Base-by-base conservation (phyloP, 2,888 invertebrate species). In the Leptothorax acervorum region DNA sequence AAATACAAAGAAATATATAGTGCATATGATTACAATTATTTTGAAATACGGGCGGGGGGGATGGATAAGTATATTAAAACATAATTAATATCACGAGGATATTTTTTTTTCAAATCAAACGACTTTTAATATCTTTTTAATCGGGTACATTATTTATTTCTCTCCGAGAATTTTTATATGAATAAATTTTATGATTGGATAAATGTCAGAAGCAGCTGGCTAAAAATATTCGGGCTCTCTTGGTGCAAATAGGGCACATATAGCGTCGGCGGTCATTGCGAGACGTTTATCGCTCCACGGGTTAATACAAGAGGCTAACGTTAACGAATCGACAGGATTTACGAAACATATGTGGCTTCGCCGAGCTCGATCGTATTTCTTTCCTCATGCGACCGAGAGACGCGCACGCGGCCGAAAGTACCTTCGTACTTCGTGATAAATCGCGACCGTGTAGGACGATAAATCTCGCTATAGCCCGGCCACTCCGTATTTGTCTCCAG, bases 241-340 rank as follows among this genome's bases (percentile, higher is more conserved):
- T 39, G 48, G 18, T 28, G 9, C 39, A 74, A 74, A 53, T 74
- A 35, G 75, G 48, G 76, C 75, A 51, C 31, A 57, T 57, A 55
- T 57, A 81, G 60, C 28, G 31, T 23, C 45, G 31, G 31, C 57
- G 78, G 70, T 81, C 79, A 81, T 74, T 84, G 65, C 78, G 53
- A 62, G 89, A 89, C 90, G 86, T 89, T 89, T 86, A 89, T 89
- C 89, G 89, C 81, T 86, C 68, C 75, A 53, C 82, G 35, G 88
- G 84, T 86, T 89, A 88, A 89, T 89, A 86, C 89, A 88, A 85
- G 88, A 86, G 83, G 89, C 89, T 89, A 89, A 89, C 84, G 85
- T 90, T 89, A 89, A 90, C 90, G 90, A 90, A 90, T 90, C 89
- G 90, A 88, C 86, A 85, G 90, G 90, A 90, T 90, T 90, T 89